A percentile compares a stretch with the other conserved stretches of the same genome.
These are phyloP conservation scores for Anthoscopus minutus DNA, from an alignment of 2,113 vertebrate species.

Conservation along the genomic window DNA sequence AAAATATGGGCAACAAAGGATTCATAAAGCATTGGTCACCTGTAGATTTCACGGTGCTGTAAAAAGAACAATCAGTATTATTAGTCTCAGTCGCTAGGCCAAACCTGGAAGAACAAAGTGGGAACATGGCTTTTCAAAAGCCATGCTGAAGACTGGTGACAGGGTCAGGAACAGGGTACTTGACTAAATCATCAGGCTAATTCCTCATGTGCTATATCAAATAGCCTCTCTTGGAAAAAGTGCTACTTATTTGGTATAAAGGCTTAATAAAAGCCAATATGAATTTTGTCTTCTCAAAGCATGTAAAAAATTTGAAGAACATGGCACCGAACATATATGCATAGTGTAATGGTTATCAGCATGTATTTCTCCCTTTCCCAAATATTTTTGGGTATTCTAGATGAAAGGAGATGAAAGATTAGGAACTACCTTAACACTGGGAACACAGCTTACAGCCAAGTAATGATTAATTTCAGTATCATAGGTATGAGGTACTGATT, in stretches of 20 bases:
- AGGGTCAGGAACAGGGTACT: neutral
- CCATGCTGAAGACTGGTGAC: neutral
- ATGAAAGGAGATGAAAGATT: neutral
- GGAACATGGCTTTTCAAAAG: neutral
- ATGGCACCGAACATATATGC: neutral
- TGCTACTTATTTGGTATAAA: neutral
- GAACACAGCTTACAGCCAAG: neutral
- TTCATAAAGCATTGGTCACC: neutral
- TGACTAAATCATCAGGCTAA: neutral
- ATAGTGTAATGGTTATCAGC: neutral
- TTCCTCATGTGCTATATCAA: neutral
- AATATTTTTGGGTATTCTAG: neutral
- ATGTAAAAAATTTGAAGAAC: neutral
- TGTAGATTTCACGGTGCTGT: neutral
- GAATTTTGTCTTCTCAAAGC: neutral
- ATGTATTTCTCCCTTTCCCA: neutral
- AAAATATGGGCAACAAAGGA: neutral
- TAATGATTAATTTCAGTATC: neutral
- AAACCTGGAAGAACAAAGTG: neutral
- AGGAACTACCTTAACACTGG: neutral
- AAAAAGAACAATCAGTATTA: neutral
- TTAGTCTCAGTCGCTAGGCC: neutral
- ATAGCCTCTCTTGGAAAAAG: neutral
- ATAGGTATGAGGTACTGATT: neutral
- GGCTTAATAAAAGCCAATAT: neutral